These are phyloP conservation scores for Laticauda laticaudata DNA, from an alignment of 2,113 vertebrate genomes.

Conservation along the genomic window DNA sequence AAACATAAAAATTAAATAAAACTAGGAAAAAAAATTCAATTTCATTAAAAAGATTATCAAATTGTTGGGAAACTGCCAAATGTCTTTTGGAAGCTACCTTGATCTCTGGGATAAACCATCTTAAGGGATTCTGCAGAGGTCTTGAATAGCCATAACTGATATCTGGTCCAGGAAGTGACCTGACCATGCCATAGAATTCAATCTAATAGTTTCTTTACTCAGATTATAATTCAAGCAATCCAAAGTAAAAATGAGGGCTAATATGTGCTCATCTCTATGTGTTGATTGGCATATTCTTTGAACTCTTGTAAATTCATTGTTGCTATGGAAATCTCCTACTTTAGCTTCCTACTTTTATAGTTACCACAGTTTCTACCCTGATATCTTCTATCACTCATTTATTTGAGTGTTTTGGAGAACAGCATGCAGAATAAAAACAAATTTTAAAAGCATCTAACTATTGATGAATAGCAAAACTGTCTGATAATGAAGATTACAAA, in stretches of 20 bases:
- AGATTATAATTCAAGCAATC: not conserved
- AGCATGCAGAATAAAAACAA: not conserved
- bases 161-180: not conserved
- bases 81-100: not conserved
- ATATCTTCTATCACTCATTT: not conserved
- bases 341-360: not conserved
- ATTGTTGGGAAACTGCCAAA: not conserved
- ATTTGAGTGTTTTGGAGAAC: not conserved
- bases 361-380: not conserved
- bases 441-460: not conserved
- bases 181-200: not conserved
- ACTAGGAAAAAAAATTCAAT: not conserved
- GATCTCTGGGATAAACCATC: not conserved
- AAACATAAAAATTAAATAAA: too few relatives aligned
- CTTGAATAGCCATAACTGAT: not conserved
- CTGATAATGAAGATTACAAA: not conserved
- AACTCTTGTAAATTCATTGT: not conserved
- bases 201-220: not conserved
- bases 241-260: not conserved
- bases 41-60: not conserved
- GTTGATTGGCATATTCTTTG: not conserved
- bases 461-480: not conserved
- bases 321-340: not conserved
- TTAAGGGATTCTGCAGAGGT: not conserved
- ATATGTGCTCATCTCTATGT: not conserved